Percentiles rank a stretch among this genome's conserved stretches.
phyloP scores from a whole-genome alignment of 2,113 vertebrate species.

The Haplotaxodon microlepis region DNA sequence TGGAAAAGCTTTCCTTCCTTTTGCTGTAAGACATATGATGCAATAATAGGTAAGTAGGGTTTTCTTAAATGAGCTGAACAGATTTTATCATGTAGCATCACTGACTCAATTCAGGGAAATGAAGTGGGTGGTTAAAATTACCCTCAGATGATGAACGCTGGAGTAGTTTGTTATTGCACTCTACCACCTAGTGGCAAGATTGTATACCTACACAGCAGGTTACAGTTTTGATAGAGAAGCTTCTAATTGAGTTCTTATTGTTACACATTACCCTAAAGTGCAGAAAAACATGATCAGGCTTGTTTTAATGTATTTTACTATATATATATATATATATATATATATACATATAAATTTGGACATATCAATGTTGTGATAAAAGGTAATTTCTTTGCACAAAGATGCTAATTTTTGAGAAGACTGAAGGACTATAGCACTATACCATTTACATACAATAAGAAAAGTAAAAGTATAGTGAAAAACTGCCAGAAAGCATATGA shows the following conservation, averaged over 20 bases:
- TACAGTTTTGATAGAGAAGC: background rate
- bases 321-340: background rate
- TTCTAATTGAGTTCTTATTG: background rate
- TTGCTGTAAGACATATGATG: background rate
- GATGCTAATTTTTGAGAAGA: background rate
- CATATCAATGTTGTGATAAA: background rate
- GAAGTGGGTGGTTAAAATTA: background rate
- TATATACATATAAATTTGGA: no score
- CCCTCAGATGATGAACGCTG: background rate
- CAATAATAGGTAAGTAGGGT: background rate
- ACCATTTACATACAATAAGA: background rate
- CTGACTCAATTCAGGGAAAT: background rate
- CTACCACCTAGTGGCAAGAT: constrained; percentile 48
- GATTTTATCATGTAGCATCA: background rate
- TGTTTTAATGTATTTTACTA: background rate
- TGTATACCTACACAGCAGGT: background rate
- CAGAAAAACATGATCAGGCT: background rate
- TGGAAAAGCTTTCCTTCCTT: constrained; percentile 32
- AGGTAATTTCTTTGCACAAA: background rate
- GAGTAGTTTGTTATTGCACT: background rate
- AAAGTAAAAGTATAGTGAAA: background rate
- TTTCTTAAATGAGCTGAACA: background rate
- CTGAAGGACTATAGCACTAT: background rate
- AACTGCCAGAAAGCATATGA: background rate
- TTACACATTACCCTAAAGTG: background rate